These are phyloP conservation scores for Teleogryllus oceanicus DNA, from an alignment of 2,888 invertebrate species.

Conservation along the genomic window DNA sequence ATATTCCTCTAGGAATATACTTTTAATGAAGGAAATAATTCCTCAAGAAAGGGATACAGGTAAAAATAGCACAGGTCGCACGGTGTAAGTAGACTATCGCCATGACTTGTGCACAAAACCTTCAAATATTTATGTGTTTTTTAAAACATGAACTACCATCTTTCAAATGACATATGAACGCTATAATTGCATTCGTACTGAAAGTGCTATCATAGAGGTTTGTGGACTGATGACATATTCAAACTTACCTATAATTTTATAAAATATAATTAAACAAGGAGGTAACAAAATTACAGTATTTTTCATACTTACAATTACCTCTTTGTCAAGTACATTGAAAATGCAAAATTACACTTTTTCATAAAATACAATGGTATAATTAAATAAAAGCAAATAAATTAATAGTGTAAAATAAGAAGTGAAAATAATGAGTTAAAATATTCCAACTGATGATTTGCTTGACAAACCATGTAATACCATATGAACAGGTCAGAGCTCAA, in stretches of 20 bases:
- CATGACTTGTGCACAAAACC: neutral
- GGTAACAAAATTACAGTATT: neutral
- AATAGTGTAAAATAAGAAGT: neutral
- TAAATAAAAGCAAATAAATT: constrained; percentile 2
- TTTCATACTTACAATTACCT: neutral
- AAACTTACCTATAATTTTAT: neutral
- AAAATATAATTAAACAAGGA: neutral
- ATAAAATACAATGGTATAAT: neutral
- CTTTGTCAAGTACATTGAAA: neutral
- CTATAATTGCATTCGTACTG: neutral
- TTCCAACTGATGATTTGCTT: too few species aligned
- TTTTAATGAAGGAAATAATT: neutral
- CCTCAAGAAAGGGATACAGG: neutral
- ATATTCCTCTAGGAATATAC: neutral
- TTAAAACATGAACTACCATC: neutral
- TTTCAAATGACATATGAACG: neutral
- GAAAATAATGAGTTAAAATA: too few species aligned
- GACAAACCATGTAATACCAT: too few species aligned
- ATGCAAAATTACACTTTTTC: constrained; percentile 8
- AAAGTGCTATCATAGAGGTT: neutral
- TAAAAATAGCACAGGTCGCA: neutral
- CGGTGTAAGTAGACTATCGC: neutral
- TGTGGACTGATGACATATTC: neutral
- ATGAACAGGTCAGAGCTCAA: too few species aligned
- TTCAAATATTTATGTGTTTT: neutral